These are phyloP conservation scores for Silurus meridionalis DNA, from an alignment of 2,113 vertebrate genomes.

Conservation along the genomic window DNA sequence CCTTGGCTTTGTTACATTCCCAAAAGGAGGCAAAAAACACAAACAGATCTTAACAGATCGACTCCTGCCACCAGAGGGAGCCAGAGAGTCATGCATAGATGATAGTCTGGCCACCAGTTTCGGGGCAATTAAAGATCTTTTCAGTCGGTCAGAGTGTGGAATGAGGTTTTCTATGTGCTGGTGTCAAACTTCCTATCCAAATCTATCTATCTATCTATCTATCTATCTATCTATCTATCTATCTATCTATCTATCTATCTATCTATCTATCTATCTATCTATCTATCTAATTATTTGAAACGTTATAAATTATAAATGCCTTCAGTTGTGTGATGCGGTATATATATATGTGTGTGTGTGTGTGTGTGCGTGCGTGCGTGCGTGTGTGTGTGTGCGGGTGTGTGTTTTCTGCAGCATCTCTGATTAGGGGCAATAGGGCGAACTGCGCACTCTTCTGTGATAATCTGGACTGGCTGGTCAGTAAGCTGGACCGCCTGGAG, in stretches of 20 bases:
- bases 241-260: no score
- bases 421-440: conserved; percentile 87
- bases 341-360: not conserved
- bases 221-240: no score
- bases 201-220: no score
- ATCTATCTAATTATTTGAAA: no score
- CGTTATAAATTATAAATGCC: not conserved
- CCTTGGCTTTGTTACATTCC: not conserved
- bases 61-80: not conserved
- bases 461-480: conserved; percentile 92
- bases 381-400: not conserved
- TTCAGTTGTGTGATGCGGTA: not conserved
- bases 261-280: no score
- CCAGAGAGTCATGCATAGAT: not conserved
- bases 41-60: not conserved
- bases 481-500: conserved; percentile 89
- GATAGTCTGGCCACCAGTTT: no score
- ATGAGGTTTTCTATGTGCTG: no score
- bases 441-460: conserved; percentile 91
- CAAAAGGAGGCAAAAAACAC: not conserved
- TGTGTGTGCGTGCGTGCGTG: conserved; percentile 8
- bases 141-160: no score
- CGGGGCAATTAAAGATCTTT: no score
- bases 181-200: no score
- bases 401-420: conserved; percentile 72